Conservation (phyloP, 2,888 invertebrate species). For the Nomada hirtipes region DNA sequence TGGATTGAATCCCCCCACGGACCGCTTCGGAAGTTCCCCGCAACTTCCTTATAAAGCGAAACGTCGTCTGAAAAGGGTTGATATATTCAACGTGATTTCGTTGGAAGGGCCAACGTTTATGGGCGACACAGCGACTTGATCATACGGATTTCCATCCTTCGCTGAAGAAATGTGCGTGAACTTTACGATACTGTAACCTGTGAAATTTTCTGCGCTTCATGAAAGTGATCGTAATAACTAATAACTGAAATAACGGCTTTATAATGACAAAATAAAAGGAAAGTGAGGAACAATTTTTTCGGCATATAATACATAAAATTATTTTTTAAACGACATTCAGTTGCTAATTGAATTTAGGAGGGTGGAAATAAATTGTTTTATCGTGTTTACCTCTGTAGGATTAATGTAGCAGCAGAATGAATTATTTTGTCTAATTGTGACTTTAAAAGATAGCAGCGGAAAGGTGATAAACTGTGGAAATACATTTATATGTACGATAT, state of each 20-base stretch:
- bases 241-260: too few species aligned
- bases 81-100: constrained; percentile 53
- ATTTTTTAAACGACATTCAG: too few species aligned
- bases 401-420: background rate
- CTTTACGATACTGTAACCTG: background rate
- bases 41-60: constrained; percentile 62
- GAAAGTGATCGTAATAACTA: background rate
- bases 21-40: constrained; percentile 38
- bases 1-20: constrained; percentile 42
- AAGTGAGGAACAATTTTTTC: background rate
- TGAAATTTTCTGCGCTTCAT: background rate
- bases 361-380: too few species aligned
- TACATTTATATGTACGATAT: background rate
- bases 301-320: background rate
- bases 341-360: too few species aligned
- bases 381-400: too few species aligned
- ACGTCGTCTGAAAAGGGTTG: constrained; percentile 53
- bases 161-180: constrained; percentile 14
- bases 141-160: constrained; percentile 27
- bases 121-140: constrained; percentile 22
- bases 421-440: background rate
- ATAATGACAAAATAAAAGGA: background rate
- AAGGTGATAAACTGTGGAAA: background rate
- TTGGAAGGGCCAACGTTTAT: constrained; percentile 35
- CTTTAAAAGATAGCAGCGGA: background rate